phyloP scores from a whole-genome alignment of 2,888 invertebrate genomes.

The Oxyteleia sp. region DNA sequence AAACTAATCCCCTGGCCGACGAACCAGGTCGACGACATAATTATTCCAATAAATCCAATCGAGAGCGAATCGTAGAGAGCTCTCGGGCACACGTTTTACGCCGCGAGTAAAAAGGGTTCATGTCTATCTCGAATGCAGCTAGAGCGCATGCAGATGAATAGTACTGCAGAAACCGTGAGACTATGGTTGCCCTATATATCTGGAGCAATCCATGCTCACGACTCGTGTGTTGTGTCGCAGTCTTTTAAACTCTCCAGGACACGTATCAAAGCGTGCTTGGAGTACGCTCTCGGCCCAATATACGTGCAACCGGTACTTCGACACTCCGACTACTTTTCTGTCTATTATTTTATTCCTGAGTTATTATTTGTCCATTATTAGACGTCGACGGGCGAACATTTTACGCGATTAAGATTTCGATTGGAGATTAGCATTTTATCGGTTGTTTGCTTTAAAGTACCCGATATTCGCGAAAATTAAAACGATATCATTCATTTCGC shows the following conservation, averaged over 20 bases:
- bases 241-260: slow-evolving; percentile 79
- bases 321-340: slow-evolving; percentile 40
- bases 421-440: background rate
- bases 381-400: slow-evolving; percentile 1
- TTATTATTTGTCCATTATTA: slow-evolving; percentile 53
- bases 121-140: slow-evolving; percentile 72
- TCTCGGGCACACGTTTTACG: slow-evolving; percentile 61
- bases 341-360: slow-evolving; percentile 44
- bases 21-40: slow-evolving; percentile 77
- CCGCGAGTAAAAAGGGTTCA: slow-evolving; percentile 74
- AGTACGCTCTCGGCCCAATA: slow-evolving; percentile 60
- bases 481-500: too few species aligned
- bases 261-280: slow-evolving; percentile 76
- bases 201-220: slow-evolving; percentile 80
- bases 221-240: slow-evolving; percentile 79
- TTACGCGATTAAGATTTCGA: slow-evolving; percentile 9
- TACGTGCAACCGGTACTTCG: slow-evolving; percentile 56
- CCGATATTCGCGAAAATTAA: too few species aligned
- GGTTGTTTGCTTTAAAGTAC: slow-evolving; percentile 7
- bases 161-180: slow-evolving; percentile 87
- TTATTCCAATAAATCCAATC: slow-evolving; percentile 82
- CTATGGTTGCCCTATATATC: slow-evolving; percentile 87
- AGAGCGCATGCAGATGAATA: slow-evolving; percentile 86
- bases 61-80: slow-evolving; percentile 76
- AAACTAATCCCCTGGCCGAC: slow-evolving; percentile 66